Evolutionary conservation across 2,797 vertebrate species (phyloP), one percentile per base, ranked within the genome.

Genomic region (Parotocinclus haroldoi): DNA sequence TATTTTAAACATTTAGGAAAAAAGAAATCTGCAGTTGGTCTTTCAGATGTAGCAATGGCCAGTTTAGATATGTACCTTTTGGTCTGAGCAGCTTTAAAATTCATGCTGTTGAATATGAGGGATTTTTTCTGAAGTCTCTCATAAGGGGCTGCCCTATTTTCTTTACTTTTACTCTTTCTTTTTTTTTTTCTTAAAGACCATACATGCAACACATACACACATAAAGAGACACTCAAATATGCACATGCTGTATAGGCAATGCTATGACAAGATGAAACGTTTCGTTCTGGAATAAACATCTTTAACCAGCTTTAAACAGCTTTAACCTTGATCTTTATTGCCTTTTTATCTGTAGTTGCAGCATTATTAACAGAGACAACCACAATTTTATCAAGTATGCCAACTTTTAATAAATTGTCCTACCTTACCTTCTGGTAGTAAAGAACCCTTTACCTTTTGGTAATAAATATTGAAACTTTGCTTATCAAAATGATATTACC

Each of bases 41-140:
- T 27, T 27, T 27, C 27, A 5, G 27, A 27, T 27, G 27, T 5
- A 27, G 27, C 5, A 5, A 27, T 5, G 27, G 5, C 27, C 27
- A 27, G 27, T 27, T 27, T 27, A 27, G 27, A 27, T 27, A 27
- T 27, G 27, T 27, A 44, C 55, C 52, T 67, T 63, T 67, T 40
- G 36, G 45, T 52, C 54, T 12, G 49, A 69, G 66, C 54, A 56
- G 64, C 57, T 55, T 38, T 42, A 58, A 48, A 56, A 68, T 77
- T 64, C 72, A 75, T 27, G 49, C 10, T 63, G 14, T 63, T 72
- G n/a, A 58, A 52, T 42, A n/a, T 46, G 19, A 63, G 18, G 10
- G 48, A 65, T 45, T 58, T 68, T 55, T 48, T 27, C 51, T 75
- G 14, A 27, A 54, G 16, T 17, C 40, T 62, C 63, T 68, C 63